Conservation (phyloP, 2,888 invertebrate genomes). For the Noctua fimbriata region DNA sequence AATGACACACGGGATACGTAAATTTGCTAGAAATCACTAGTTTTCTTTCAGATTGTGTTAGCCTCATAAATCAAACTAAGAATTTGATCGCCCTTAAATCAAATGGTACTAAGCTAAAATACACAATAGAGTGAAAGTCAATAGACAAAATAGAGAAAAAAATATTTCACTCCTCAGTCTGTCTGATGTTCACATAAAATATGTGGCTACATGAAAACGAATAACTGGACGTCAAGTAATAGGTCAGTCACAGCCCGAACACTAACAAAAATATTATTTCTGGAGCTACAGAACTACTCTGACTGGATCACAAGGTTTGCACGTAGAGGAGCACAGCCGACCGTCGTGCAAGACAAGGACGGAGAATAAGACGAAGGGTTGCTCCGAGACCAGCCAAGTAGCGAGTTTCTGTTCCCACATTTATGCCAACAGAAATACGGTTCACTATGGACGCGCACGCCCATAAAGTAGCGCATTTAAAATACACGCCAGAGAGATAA, state of each 20-base stretch:
- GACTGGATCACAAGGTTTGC: conserved; percentile 71
- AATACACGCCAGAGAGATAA: conserved; percentile 89
- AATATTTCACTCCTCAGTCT: not conserved
- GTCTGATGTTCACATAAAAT: not conserved
- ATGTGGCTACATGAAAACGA: not conserved
- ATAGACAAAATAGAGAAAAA: not conserved
- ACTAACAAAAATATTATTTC: not conserved
- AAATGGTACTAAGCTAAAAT: not conserved
- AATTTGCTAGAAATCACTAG: not conserved
- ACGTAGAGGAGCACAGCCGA: conserved; percentile 87
- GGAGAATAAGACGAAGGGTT: conserved; percentile 91
- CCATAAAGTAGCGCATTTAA: conserved; percentile 89
- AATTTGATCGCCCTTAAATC: not conserved
- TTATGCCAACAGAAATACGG: conserved; percentile 76
- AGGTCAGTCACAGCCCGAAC: not conserved
- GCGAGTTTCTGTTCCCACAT: conserved; percentile 77
- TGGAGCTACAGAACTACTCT: conserved; percentile 43
- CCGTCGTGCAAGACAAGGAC: conserved; percentile 90
- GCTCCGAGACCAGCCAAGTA: conserved; percentile 89
- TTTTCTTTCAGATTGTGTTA: not conserved
- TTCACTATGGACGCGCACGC: conserved; percentile 85
- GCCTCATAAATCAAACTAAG: not conserved
- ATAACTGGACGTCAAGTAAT: too few relatives aligned
- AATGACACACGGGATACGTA: not conserved
- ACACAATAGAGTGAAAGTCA: not conserved